A percentile compares a stretch with the other conserved stretches of the same genome.
Conservation (phyloP, 2,888 invertebrate genomes). For the Agapostemon virescens region DNA sequence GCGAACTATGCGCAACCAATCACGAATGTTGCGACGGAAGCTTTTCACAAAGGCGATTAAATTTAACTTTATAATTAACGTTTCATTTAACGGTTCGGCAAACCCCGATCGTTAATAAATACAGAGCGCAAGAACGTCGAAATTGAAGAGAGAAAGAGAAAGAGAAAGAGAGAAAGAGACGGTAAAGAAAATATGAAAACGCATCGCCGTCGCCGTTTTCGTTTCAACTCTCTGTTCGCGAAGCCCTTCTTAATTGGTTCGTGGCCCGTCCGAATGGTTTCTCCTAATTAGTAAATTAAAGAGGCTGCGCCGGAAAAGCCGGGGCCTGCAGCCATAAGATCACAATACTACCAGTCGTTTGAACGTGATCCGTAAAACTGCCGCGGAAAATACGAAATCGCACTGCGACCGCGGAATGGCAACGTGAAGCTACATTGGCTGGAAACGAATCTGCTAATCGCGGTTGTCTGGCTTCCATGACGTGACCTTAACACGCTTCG, state of each 20-base stretch:
- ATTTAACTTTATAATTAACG: constrained; percentile 17
- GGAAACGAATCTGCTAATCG: neutral
- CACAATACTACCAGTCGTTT: neutral
- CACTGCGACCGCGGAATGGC: neutral
- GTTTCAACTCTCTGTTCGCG: neutral
- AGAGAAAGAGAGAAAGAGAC: neutral
- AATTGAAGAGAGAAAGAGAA: neutral
- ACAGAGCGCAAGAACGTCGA: neutral
- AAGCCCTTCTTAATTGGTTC: constrained; percentile 35
- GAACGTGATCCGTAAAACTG: constrained; percentile 20
- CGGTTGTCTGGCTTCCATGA: neutral
- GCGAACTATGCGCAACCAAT: constrained; percentile 1
- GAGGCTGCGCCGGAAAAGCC: constrained; percentile 14
- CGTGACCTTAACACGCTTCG: too few species aligned
- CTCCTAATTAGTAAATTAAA: constrained; percentile 43
- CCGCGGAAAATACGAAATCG: constrained; percentile 15
- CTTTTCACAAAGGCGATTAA: neutral
- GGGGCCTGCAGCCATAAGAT: neutral
- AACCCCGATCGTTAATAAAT: constrained; percentile 10
- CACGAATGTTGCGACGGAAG: neutral
- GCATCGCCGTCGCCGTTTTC: neutral
- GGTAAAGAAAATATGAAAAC: neutral
- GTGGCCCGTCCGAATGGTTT: constrained; percentile 17
- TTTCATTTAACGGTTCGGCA: constrained; percentile 1
- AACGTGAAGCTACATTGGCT: neutral